Evolutionary conservation across 2,113 vertebrate genomes (phyloP), one percentile per base, ranked within the genome.

Genomic region (Lophotis ruficrista): DNA sequence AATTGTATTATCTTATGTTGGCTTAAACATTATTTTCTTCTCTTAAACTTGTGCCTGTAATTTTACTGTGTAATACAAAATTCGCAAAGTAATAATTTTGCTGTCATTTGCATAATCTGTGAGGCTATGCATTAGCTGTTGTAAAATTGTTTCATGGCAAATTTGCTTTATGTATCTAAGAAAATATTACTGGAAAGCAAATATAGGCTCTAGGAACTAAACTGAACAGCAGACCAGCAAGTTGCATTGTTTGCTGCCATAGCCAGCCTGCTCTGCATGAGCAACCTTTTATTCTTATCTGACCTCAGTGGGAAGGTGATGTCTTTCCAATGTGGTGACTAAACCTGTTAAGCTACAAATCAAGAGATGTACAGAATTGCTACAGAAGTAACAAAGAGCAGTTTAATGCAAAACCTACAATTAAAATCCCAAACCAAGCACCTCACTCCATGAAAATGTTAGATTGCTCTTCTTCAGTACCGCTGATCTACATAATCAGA

Each of bases 291-390:
- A 93, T 96, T 97, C 95, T 94, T 54, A 61, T 37, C 83, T 90
- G 92, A 96, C 83, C 94, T 96, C 96, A 92, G 95, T 71, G 88
- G 18, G 37, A 98, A 94, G 93, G 96, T 87, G 94, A 97, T 84
- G 96, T 70, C 86, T 97, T 96, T 93, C 94, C 95, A 96, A 79
- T 77, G 87, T 62, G 64, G 83, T 93, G 93, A 97, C 92, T 96
- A 98, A 98, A 97, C 57, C 75, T 91, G 94, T 57, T 95, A 84
- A 97, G 94, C 92, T 94, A 85, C 62, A 96, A 96, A 96, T 95
- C 95, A 94, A 78, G 90, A 95, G 86, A 96, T 61, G 72, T 43
- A 96, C 60, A 82, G 88, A 97, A 95, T 22, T 85, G 90, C 92
- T 96, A 92, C 8, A 94, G 85, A 92, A 96, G 61, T 81, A 96